These are phyloP conservation scores for Agrypnia vestita DNA, from an alignment of 1,140 invertebrate genomes.

Conservation along the genomic window DNA sequence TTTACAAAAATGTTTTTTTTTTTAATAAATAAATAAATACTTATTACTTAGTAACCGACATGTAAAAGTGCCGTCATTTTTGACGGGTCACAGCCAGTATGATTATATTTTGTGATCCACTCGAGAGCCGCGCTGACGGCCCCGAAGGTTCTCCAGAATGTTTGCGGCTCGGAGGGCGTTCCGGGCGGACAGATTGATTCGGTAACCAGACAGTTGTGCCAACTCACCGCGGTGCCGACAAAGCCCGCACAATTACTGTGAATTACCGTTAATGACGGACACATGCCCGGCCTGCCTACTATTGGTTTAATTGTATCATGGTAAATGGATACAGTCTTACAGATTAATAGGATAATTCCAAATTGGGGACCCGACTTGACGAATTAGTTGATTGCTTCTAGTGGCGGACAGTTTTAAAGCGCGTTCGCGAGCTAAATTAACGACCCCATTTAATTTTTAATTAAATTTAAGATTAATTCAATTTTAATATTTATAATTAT, in stretches of 20 bases:
- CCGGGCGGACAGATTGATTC: constrained; percentile 48
- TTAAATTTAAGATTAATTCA: too few species aligned
- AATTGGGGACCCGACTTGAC: not conserved
- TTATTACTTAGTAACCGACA: too few species aligned
- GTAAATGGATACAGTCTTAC: constrained; percentile 4
- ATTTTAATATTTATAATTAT: too few species aligned
- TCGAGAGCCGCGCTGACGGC: not conserved
- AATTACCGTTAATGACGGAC: constrained; percentile 55
- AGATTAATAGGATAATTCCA: not conserved
- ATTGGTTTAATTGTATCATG: constrained; percentile 28
- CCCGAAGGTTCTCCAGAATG: not conserved
- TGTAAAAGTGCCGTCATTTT: too few species aligned
- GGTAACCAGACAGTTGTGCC: constrained; percentile 56
- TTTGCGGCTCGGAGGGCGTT: constrained; percentile 10
- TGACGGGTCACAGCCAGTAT: too few species aligned
- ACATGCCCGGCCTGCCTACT: constrained; percentile 17
- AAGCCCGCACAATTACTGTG: constrained; percentile 45
- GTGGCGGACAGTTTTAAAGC: too few species aligned
- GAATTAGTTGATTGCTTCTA: not conserved
- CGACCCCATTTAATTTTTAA: too few species aligned
- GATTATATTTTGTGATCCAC: constrained; percentile 15
- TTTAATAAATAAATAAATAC: too few species aligned
- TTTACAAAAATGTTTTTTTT: too few species aligned
- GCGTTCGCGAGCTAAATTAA: too few species aligned
- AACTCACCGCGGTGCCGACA: constrained; percentile 48